phyloP scores from a whole-genome alignment of 2,888 invertebrate genomes.

The Apamea epomidion region DNA sequence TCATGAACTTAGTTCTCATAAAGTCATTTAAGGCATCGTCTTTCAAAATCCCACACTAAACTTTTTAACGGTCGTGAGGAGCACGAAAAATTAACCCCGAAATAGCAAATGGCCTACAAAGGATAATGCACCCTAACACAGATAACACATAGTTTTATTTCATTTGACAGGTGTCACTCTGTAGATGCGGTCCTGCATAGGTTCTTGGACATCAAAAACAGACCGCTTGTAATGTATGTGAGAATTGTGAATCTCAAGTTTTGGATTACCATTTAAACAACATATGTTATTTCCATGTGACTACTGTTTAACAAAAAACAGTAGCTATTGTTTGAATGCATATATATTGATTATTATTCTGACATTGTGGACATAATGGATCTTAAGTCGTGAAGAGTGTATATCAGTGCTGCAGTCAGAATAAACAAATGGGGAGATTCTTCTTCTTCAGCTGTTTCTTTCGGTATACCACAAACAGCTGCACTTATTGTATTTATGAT shows the following conservation, averaged over 20 bases:
- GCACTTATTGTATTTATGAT: background rate
- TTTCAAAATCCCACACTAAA: constrained; percentile 48
- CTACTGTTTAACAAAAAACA: constrained; percentile 76
- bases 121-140: constrained; percentile 36
- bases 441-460: constrained; percentile 11
- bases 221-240: constrained; percentile 80
- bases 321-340: constrained; percentile 72
- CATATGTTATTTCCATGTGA: constrained; percentile 75
- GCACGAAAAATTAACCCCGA: constrained; percentile 61
- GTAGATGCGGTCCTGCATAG: constrained; percentile 44
- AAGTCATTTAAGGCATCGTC: background rate
- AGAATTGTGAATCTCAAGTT: constrained; percentile 73
- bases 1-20: constrained; percentile 11
- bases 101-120: background rate
- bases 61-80: constrained; percentile 58
- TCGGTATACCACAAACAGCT: constrained; percentile 15
- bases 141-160: constrained; percentile 22
- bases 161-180: constrained; percentile 28
- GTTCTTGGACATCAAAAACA: constrained; percentile 68
- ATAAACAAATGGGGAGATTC: constrained; percentile 21
- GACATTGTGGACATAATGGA: constrained; percentile 48
- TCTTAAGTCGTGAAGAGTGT: constrained; percentile 29
- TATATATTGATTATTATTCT: constrained; percentile 72
- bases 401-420: constrained; percentile 28
- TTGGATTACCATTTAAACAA: constrained; percentile 77